These are phyloP conservation scores for Hyles lineata DNA, from an alignment of 2,888 invertebrate species.

Conservation along the genomic window DNA sequence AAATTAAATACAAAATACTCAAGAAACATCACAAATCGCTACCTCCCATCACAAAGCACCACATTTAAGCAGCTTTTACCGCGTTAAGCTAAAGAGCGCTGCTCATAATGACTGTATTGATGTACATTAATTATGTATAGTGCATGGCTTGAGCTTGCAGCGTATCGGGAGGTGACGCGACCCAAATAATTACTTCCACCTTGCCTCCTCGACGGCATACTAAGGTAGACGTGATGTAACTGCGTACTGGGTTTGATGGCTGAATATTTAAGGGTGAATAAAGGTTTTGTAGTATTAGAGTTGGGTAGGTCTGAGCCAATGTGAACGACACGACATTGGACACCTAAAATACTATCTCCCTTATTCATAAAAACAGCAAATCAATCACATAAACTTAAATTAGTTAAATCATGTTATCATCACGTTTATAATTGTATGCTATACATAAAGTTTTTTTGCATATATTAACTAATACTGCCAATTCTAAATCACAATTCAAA, in stretches of 20 bases:
- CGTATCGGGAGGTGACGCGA: constrained; percentile 32
- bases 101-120: constrained; percentile 58
- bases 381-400: too few relatives aligned
- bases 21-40: constrained; percentile 38
- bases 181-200: constrained; percentile 32
- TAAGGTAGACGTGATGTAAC: neutral
- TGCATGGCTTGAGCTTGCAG: constrained; percentile 35
- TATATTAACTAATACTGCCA: too few relatives aligned
- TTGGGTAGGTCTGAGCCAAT: neutral
- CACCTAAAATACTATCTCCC: too few relatives aligned
- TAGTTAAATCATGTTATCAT: too few relatives aligned
- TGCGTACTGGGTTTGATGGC: neutral
- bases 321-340: neutral
- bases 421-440: too few relatives aligned
- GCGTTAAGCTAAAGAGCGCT: constrained; percentile 61
- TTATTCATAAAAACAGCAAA: too few relatives aligned
- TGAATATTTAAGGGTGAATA: neutral
- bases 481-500: too few relatives aligned
- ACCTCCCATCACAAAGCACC: constrained; percentile 33
- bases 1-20: neutral
- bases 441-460: too few relatives aligned
- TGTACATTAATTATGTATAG: constrained; percentile 63
- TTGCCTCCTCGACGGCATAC: constrained; percentile 5
- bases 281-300: too few relatives aligned
- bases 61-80: constrained; percentile 52